Evolutionary conservation across 2,888 invertebrate genomes (phyloP).

Genomic region (Acleris laterana): DNA sequence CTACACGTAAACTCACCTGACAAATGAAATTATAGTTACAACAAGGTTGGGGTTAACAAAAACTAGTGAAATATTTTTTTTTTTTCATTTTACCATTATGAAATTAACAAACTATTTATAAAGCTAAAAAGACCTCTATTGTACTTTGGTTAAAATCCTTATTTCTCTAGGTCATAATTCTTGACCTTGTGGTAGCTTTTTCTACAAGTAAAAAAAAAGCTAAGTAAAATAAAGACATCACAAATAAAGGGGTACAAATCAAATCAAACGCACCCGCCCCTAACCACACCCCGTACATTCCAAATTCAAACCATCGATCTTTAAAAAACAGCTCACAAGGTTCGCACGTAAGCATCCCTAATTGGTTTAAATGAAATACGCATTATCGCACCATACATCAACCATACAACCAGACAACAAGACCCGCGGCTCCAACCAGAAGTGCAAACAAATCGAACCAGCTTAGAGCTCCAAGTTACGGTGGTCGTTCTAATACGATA

Average conservation of each 20-base stretch:
- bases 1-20: no score
- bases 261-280: conserved; percentile 38
- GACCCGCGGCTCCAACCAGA: conserved; percentile 41
- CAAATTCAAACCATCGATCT: conserved; percentile 33
- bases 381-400: conserved; percentile 68
- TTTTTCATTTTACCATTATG: no score
- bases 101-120: no score
- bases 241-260: conserved; percentile 16
- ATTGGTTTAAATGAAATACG: conserved; percentile 80
- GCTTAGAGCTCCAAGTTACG: conserved; percentile 42
- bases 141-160: no score
- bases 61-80: no score
- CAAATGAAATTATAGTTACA: no score
- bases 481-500: conserved; percentile 50
- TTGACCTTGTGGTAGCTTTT: no score
- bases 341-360: conserved; percentile 80
- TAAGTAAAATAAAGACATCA: background rate
- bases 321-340: conserved; percentile 59
- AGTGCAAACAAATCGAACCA: background rate
- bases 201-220: no score
- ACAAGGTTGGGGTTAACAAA: no score
- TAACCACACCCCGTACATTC: conserved; percentile 12
- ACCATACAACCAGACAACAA: conserved; percentile 49
- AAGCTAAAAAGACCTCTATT: no score
- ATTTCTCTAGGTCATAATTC: no score